These are phyloP conservation scores for Triops cancriformis DNA, from an alignment of 1,140 invertebrate genomes.

Conservation along the genomic window DNA sequence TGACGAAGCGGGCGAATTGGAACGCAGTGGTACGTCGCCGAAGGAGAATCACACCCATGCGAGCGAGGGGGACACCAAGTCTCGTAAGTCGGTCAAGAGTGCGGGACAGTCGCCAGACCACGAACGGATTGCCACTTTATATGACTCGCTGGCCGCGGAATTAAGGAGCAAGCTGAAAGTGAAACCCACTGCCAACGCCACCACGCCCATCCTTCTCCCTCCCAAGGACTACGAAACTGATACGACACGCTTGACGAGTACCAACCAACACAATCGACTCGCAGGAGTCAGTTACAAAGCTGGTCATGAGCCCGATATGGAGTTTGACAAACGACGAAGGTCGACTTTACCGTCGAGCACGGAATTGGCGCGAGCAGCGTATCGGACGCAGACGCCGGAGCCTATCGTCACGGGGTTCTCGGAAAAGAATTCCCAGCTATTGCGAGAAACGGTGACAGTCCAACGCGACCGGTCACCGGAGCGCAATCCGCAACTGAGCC, in stretches of 20 bases:
- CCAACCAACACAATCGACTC: constrained; percentile 29
- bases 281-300: neutral
- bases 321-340: neutral
- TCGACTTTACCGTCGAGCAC: neutral
- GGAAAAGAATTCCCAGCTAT: neutral
- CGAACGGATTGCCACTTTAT: constrained; percentile 58
- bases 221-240: constrained; percentile 80
- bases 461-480: constrained; percentile 22
- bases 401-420: neutral
- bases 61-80: neutral
- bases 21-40: constrained; percentile 1
- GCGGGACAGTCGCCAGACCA: constrained; percentile 30
- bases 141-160: constrained; percentile 86
- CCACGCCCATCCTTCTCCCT: constrained; percentile 68
- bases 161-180: constrained; percentile 68
- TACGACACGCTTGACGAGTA: constrained; percentile 29
- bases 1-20: neutral
- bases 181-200: constrained; percentile 30
- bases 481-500: constrained; percentile 22
- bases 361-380: neutral
- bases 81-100: constrained; percentile 35
- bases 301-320: neutral
- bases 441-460: neutral
- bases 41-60: neutral
- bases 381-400: neutral